Evolutionary conservation across 1,140 invertebrate species (phyloP).

Genomic region (Vanessa tameamea): DNA sequence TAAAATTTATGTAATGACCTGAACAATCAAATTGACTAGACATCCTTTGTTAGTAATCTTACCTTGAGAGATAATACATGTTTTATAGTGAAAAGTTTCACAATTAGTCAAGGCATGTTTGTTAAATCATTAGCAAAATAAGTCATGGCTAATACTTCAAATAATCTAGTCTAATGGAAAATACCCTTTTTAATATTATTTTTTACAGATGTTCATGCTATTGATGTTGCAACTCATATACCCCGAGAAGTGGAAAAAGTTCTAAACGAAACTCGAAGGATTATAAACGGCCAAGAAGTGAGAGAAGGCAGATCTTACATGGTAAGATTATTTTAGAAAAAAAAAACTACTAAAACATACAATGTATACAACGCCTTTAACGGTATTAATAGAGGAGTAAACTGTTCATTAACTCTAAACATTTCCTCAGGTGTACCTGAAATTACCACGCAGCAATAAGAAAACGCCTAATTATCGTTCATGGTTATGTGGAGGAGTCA

Average conservation of each 20-base stretch:
- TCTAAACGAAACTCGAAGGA: slow-evolving; percentile 61
- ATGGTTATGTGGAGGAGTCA: slow-evolving; percentile 68
- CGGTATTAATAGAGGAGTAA: no score
- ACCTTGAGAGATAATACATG: no score
- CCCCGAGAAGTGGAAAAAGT: slow-evolving; percentile 50
- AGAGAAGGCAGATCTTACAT: slow-evolving; percentile 64
- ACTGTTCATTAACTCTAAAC: neutral
- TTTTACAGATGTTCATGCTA: slow-evolving; percentile 48
- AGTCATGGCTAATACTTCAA: no score
- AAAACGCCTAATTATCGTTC: slow-evolving; percentile 55
- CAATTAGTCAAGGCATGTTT: no score
- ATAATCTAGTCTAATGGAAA: neutral
- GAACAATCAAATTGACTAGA: no score
- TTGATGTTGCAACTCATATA: slow-evolving; percentile 56
- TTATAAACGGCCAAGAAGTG: slow-evolving; percentile 62
- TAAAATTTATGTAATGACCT: no score
- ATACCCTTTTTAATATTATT: no score
- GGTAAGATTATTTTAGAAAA: slow-evolving; percentile 43
- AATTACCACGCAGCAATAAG: slow-evolving; percentile 52
- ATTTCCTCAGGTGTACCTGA: slow-evolving; percentile 61
- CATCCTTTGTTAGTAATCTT: no score
- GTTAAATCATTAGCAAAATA: no score
- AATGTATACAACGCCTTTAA: no score
- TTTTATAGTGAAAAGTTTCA: no score
- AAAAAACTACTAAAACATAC: neutral